Evolutionary conservation across 2,888 invertebrate genomes (phyloP), one percentile per base, ranked within the genome.

Genomic region (Byasa hedistus): DNA sequence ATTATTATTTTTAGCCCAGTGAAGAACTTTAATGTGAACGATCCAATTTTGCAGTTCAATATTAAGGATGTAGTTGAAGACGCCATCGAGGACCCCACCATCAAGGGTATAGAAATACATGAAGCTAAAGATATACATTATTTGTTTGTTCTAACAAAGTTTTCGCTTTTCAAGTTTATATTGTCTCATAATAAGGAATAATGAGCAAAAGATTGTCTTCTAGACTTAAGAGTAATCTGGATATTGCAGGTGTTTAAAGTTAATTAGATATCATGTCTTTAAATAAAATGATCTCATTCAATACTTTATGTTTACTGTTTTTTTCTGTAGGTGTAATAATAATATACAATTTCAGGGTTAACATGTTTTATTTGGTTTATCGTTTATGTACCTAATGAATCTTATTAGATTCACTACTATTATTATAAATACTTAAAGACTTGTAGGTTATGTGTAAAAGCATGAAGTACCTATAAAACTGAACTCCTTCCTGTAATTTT

Each of bases 81-180:
- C 10, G 15, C 22, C 1, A 12, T 68, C 7, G 27, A 58, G 21
- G 61, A 71, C 3, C 61, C 62, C 1, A 68, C 69, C 17, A 70
- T 81, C 23, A 69, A 24, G 4, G 65, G 69, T 0, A 12, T 81
- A 21, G 79, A 81, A 8, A 72, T 81, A 0, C 72, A 72, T 59
- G 81, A 81, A 68, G 68, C 62, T 0, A 65, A 70, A 1, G 59
- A 68, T 10, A 70, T 68, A 22, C 81, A 82, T 54, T 71, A 74
- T 62, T 48, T 82, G n/a, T 73, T 78, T 23, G 70, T 77, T 4
- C 68, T 71, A 8, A 77, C 77, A 2, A 24, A 27, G 1, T 51
- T 10, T 19, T 52, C 63, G 22, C 21, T 79, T 1, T 72, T 61
- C 69, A 73, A 68, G 2, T 71, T 59, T 23, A 68, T 56, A 60